Percentiles rank a stretch among this genome's conserved stretches.
phyloP scores from a whole-genome alignment of 2,888 invertebrate species.

The Plebejus melissa region DNA sequence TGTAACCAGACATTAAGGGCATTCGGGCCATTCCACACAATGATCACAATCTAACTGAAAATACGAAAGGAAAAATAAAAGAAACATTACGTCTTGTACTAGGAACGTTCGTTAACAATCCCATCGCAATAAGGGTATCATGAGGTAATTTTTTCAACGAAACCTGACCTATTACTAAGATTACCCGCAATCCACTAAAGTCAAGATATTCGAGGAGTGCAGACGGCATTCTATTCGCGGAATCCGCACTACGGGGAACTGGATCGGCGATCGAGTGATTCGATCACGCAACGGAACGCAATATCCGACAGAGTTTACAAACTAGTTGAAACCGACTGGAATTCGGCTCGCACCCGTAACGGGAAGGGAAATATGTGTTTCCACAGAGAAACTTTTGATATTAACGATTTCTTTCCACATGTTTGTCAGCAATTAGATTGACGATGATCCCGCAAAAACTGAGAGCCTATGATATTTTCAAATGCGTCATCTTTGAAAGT shows the following conservation, averaged over 20 bases:
- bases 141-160: not conserved
- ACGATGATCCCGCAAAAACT: not conserved
- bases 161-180: constrained; percentile 16
- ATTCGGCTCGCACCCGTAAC: constrained; percentile 35
- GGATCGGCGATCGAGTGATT: constrained; percentile 54
- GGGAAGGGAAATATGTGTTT: constrained; percentile 34
- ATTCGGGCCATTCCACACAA: not conserved
- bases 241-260: constrained; percentile 49
- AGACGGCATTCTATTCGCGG: constrained; percentile 48
- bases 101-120: not conserved
- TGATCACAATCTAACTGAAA: not conserved
- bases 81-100: not conserved
- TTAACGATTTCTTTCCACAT: constrained; percentile 20
- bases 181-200: constrained; percentile 10
- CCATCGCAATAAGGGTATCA: not conserved
- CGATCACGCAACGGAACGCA: constrained; percentile 54
- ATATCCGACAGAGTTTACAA: constrained; percentile 46
- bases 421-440: not conserved
- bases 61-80: not conserved
- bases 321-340: constrained; percentile 39
- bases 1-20: not conserved
- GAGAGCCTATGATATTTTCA: not conserved
- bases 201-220: constrained; percentile 17
- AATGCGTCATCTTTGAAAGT: not conserved
- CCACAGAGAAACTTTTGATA: constrained; percentile 23